Evolutionary conservation across 1,140 invertebrate genomes (phyloP).

Genomic region (Drosophila ogumai): DNA sequence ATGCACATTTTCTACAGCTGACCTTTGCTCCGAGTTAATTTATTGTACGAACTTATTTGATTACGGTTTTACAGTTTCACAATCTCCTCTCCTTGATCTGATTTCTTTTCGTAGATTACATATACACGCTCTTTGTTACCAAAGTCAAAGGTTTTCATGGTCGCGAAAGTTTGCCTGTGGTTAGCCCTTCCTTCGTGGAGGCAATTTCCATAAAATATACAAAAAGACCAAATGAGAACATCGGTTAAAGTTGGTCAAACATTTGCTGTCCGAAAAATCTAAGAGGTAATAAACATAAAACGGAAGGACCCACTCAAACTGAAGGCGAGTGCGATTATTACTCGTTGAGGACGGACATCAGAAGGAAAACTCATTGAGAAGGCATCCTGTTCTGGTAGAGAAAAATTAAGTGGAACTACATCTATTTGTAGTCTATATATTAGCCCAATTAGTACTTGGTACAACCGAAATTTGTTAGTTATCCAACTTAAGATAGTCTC

Average conservation of each 20-base stretch:
- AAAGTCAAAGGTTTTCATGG: conserved; percentile 62
- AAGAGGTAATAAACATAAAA: conserved; percentile 52
- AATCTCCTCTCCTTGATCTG: conserved; percentile 27
- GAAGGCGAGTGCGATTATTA: conserved; percentile 21
- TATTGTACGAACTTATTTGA: conserved; percentile 71
- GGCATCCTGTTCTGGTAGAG: background rate
- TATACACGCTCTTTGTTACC: conserved; percentile 54
- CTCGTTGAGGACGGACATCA: conserved; percentile 10
- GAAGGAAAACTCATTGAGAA: conserved; percentile 3
- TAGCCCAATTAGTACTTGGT: background rate
- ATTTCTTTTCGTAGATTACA: conserved; percentile 35
- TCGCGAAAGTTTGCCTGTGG: conserved; percentile 35
- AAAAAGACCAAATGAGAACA: conserved; percentile 30
- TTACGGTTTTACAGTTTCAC: conserved; percentile 67
- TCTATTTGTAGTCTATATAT: background rate
- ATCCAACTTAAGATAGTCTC: background rate
- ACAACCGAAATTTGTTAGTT: background rate
- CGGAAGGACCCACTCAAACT: conserved; percentile 32
- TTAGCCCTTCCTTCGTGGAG: conserved; percentile 20
- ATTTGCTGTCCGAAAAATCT: conserved; percentile 18
- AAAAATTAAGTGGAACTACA: background rate
- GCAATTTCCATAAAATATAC: conserved; percentile 60
- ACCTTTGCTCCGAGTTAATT: conserved; percentile 42
- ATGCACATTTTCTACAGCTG: conserved; percentile 72
- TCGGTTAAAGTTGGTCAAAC: conserved; percentile 42